Percentiles rank a stretch among this genome's conserved stretches.
Conservation (phyloP, 2,888 invertebrate genomes). For the Nezara viridula region DNA sequence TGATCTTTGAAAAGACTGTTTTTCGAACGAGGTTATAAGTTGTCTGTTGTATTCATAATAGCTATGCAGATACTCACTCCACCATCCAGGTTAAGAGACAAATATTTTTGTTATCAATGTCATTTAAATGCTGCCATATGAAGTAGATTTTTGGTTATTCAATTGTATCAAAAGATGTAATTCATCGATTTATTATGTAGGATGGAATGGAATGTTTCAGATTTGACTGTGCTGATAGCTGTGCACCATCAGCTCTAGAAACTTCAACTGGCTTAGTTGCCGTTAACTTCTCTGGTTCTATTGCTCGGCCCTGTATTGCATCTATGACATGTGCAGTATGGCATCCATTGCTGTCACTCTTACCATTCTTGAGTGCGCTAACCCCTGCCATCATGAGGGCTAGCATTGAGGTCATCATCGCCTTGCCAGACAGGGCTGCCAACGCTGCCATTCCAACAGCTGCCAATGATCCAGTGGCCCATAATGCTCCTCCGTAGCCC, state of each 20-base stretch:
- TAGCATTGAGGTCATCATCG: conserved; percentile 85
- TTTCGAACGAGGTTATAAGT: background rate
- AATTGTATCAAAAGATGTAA: background rate
- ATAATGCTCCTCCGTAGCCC: conserved; percentile 61
- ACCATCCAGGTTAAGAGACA: background rate
- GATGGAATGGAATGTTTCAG: conserved; percentile 43
- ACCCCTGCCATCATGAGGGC: conserved; percentile 86
- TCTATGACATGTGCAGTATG: conserved; percentile 47
- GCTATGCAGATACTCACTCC: background rate
- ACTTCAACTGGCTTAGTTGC: conserved; percentile 17
- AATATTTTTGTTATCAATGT: background rate
- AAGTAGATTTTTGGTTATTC: background rate
- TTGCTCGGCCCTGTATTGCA: conserved; percentile 26
- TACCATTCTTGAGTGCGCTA: conserved; percentile 64
- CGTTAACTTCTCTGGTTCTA: conserved; percentile 51
- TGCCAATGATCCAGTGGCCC: conserved; percentile 77
- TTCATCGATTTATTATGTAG: background rate
- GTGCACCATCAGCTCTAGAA: conserved; percentile 4
- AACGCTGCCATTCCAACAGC: conserved; percentile 86
- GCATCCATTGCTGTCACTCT: conserved; percentile 59
- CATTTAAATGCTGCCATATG: background rate
- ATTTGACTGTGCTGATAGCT: conserved; percentile 35
- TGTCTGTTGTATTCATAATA: background rate
- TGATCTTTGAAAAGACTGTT: background rate
- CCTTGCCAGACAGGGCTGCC: conserved; percentile 86